These are phyloP conservation scores for Nasonia giraulti DNA, from an alignment of 1,140 invertebrate species.

Conservation along the genomic window DNA sequence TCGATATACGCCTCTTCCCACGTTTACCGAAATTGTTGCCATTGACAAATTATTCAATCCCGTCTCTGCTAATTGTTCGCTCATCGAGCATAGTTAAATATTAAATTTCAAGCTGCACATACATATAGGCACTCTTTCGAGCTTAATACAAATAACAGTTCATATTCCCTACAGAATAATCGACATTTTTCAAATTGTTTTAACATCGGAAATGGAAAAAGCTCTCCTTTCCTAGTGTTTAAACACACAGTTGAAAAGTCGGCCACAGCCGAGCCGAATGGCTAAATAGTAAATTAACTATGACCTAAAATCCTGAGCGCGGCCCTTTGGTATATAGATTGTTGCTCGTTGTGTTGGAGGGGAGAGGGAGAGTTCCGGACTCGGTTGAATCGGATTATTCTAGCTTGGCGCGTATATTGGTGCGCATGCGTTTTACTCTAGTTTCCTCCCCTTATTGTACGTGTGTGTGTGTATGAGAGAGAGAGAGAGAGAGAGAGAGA, in stretches of 20 bases:
- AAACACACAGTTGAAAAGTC: conserved; percentile 14
- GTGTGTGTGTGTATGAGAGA: neutral
- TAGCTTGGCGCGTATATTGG: conserved; percentile 24
- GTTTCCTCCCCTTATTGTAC: conserved; percentile 22
- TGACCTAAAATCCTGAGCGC: conserved; percentile 36
- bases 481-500: neutral
- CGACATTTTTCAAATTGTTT: neutral
- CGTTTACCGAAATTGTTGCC: too few relatives aligned
- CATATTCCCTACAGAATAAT: too few relatives aligned
- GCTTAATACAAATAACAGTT: neutral
- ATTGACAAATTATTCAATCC: too few relatives aligned
- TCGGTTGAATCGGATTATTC: conserved; percentile 46
- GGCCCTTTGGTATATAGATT: conserved; percentile 9
- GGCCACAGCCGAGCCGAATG: conserved; percentile 24
- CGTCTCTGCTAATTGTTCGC: too few relatives aligned
- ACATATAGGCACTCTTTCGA: too few relatives aligned
- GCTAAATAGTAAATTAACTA: conserved; percentile 44
- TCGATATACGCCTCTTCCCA: too few relatives aligned
- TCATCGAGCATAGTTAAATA: too few relatives aligned
- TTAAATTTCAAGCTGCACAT: too few relatives aligned
- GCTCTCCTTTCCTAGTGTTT: neutral
- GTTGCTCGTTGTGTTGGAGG: neutral
- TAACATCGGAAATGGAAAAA: neutral
- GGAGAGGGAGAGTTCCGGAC: neutral
- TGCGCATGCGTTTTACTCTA: conserved; percentile 53